Conservation (phyloP, 2,113 vertebrate genomes). For the Paedocypris sp. region DNA sequence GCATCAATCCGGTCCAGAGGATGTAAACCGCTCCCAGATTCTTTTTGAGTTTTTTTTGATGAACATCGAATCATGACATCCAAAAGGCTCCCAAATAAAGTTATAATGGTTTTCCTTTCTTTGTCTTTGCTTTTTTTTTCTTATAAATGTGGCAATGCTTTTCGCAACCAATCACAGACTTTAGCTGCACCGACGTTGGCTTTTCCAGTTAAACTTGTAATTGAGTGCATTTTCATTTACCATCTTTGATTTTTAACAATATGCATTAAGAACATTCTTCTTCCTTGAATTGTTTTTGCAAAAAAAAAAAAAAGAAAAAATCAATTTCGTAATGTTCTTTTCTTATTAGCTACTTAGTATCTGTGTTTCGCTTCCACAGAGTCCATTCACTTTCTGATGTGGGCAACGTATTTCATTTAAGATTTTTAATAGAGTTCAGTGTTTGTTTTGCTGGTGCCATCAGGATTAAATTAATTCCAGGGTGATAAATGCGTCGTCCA, state of each 20-base stretch:
- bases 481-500: slow-evolving; percentile 30
- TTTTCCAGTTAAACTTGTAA: too few species aligned
- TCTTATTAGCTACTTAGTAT: background rate
- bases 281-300: background rate
- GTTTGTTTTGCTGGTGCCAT: background rate
- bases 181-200: too few species aligned
- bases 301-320: slow-evolving; percentile 22
- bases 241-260: background rate
- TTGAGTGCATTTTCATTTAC: too few species aligned
- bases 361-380: background rate
- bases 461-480: slow-evolving; percentile 22
- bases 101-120: too few species aligned
- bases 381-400: background rate
- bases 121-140: slow-evolving; percentile 4
- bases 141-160: slow-evolving; percentile 5
- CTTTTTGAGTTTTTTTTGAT: background rate
- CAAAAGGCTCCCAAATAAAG: slow-evolving; percentile 33
- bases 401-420: background rate
- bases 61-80: background rate
- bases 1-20: slow-evolving; percentile 81
- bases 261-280: background rate
- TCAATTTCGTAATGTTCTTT: background rate
- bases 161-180: too few species aligned
- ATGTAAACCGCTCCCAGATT: slow-evolving; percentile 66
- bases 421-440: slow-evolving; percentile 22